Evolutionary conservation across 1,140 invertebrate species (phyloP).

Genomic region (Neoseiulus cucumeris): DNA sequence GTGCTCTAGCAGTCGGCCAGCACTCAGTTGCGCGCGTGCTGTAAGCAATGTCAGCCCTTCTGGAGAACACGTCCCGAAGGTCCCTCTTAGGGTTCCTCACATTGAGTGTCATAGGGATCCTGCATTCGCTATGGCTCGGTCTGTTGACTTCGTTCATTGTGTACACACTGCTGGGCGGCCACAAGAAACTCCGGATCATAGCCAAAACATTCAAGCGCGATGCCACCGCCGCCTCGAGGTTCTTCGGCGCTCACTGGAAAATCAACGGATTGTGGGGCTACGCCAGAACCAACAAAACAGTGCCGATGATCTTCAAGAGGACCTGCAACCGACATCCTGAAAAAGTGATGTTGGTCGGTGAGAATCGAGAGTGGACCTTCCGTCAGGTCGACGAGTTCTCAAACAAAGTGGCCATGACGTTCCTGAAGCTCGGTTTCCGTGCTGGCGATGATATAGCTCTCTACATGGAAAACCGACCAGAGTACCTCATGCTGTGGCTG

Average conservation of each 20-base stretch:
- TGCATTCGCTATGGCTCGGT: background rate
- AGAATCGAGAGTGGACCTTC: conserved; percentile 60
- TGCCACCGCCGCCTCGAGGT: background rate
- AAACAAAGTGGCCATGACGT: conserved; percentile 54
- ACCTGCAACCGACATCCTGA: conserved; percentile 49
- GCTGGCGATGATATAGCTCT: conserved; percentile 60
- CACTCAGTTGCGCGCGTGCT: too few relatives aligned
- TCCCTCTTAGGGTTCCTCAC: background rate
- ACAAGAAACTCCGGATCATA: conserved; percentile 3
- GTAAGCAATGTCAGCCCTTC: background rate
- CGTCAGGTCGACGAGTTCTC: conserved; percentile 42
- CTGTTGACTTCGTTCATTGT: background rate
- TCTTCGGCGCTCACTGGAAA: background rate
- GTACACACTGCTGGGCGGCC: background rate
- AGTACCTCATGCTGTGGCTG: conserved; percentile 69
- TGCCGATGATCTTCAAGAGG: conserved; percentile 49
- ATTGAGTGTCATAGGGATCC: background rate
- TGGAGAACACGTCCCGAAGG: conserved; percentile 7
- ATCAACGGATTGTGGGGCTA: background rate
- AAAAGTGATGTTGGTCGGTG: conserved; percentile 53
- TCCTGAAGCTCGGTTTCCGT: conserved; percentile 42
- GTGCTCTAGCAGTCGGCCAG: too few relatives aligned
- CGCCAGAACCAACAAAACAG: conserved; percentile 33
- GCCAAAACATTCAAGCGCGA: background rate
- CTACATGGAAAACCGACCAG: conserved; percentile 57